Evolutionary conservation across 2,888 invertebrate species (phyloP).

Genomic region (Zonitis immaculata): DNA sequence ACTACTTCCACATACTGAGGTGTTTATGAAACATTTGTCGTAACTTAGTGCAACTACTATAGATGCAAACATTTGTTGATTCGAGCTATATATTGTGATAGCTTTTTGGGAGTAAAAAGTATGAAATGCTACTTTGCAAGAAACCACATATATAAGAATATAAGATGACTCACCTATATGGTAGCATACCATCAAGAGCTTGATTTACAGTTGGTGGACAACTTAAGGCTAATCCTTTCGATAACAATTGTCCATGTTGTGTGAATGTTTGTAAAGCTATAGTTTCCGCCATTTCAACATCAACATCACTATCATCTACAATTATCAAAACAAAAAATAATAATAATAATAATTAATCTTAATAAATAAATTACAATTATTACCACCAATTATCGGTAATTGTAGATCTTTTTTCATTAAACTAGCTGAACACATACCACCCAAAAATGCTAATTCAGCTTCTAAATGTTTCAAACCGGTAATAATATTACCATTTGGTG

Average conservation of each 20-base stretch:
- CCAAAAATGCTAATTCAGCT: conserved; percentile 84
- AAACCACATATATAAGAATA: background rate
- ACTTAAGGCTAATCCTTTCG: conserved; percentile 84
- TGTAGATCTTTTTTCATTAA: conserved; percentile 78
- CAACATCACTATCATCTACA: conserved; percentile 64
- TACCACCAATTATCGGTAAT: conserved; percentile 59
- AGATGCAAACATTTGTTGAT: no score
- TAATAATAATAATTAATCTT: no score
- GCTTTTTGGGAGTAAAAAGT: no score
- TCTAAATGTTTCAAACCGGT: conserved; percentile 70
- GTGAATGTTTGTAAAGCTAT: conserved; percentile 55
- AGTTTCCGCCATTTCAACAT: conserved; percentile 67
- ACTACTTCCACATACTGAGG: no score
- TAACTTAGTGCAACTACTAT: no score
- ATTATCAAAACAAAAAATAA: background rate
- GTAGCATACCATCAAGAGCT: conserved; percentile 82
- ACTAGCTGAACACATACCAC: conserved; percentile 86
- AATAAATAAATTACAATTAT: background rate
- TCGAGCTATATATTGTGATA: no score
- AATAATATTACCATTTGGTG: conserved; percentile 49
- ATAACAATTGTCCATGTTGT: conserved; percentile 68
- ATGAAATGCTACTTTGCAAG: no score
- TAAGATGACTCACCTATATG: conserved; percentile 65
- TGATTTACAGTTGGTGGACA: conserved; percentile 84
- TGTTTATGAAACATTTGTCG: no score